A percentile compares a stretch with the other conserved stretches of the same genome.
These are phyloP conservation scores for Leptoteleia sp. DNA, from an alignment of 1,140 invertebrate species.

Conservation along the genomic window DNA sequence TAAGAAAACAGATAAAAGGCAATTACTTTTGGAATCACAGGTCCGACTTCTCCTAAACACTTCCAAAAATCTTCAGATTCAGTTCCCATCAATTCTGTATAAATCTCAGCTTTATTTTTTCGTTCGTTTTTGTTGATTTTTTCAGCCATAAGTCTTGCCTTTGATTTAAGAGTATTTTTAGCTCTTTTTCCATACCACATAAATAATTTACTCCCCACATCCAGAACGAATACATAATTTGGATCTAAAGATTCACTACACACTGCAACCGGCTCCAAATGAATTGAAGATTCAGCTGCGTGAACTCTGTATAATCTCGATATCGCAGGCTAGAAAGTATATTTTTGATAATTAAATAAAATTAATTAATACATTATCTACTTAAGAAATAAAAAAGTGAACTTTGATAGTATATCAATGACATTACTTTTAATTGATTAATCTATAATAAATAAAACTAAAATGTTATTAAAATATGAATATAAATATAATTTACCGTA, in stretches of 20 bases:
- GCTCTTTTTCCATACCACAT: no score
- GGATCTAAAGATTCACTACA: constrained; percentile 90
- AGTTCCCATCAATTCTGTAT: constrained; percentile 89
- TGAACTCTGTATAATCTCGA: constrained; percentile 94
- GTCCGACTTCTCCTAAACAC: constrained; percentile 82
- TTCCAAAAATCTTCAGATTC: constrained; percentile 94
- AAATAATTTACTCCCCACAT: constrained; percentile 92
- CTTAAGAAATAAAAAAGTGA: no score
- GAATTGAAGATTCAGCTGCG: constrained; percentile 92
- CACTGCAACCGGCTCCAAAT: constrained; percentile 94
- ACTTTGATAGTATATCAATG: no score
- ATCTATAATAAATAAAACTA: constrained; percentile 4
- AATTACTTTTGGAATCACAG: constrained; percentile 57
- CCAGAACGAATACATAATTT: constrained; percentile 95
- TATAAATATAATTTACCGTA: constrained; percentile 81
- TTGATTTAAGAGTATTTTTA: no score
- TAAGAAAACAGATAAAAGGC: no score
- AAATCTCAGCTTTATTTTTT: constrained; percentile 96
- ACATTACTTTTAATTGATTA: no score
- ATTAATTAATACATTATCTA: no score
- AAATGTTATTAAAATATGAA: background rate
- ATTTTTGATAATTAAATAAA: no score
- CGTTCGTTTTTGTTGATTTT: constrained; percentile 99
- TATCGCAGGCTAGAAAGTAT: constrained; percentile 86
- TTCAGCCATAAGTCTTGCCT: no score